These are phyloP conservation scores for Oreochromis niloticus DNA, from an alignment of 2,113 vertebrate species.

Conservation along the genomic window DNA sequence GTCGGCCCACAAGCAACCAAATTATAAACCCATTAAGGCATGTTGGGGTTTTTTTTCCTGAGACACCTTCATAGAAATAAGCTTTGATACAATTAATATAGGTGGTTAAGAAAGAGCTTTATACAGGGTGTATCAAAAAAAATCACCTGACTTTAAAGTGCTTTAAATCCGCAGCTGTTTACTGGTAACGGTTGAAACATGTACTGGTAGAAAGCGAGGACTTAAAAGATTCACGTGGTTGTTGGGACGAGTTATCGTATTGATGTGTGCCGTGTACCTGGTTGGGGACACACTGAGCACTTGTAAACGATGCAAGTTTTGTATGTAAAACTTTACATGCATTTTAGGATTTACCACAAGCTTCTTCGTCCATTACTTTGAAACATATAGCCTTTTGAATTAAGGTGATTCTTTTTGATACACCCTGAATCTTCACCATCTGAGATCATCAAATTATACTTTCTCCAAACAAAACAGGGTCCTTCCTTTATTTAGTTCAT, in stretches of 20 bases:
- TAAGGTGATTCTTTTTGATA: not conserved
- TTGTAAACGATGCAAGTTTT: not conserved
- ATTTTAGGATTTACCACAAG: not conserved
- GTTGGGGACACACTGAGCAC: not conserved
- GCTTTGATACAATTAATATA: not conserved
- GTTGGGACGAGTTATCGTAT: not conserved
- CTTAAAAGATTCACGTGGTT: not conserved
- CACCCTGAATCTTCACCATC: not conserved
- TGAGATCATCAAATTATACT: not conserved
- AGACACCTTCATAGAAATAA: not conserved
- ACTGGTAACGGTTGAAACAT: not conserved
- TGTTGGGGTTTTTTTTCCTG: not conserved
- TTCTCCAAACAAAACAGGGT: not conserved
- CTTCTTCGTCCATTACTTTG: not conserved
- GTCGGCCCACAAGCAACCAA: not conserved
- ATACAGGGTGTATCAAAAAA: not conserved
- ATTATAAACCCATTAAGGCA: not conserved
- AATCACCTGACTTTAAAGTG: not conserved
- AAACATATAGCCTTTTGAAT: not conserved
- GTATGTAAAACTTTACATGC: not conserved
- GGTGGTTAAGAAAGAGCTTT: not conserved
- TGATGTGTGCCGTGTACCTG: not conserved
- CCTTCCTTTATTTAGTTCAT: not conserved
- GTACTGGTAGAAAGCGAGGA: not conserved
- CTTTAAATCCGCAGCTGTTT: not conserved